Percentiles rank a stretch among this genome's conserved stretches.
Conservation (phyloP, 1,140 invertebrate genomes). For the Centruroides vittatus region DNA sequence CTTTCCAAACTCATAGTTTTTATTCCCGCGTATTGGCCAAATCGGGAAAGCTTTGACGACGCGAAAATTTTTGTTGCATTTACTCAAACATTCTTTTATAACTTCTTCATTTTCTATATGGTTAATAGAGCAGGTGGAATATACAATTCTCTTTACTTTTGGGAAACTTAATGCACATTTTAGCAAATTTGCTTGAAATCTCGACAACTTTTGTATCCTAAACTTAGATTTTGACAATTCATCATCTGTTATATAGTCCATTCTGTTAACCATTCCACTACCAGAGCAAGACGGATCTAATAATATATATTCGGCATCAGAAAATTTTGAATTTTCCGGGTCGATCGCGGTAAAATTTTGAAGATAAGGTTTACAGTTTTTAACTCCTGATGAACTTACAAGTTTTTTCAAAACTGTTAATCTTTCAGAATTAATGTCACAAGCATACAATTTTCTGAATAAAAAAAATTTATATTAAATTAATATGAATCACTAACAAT, state of each 20-base stretch:
- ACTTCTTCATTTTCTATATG: constrained; percentile 87
- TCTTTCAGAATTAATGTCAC: no score
- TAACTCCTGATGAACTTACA: no score
- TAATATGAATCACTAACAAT: no score
- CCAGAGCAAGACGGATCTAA: constrained; percentile 93
- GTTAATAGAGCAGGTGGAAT: constrained; percentile 87
- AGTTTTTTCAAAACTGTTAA: no score
- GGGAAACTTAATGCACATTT: constrained; percentile 75
- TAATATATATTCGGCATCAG: constrained; percentile 71
- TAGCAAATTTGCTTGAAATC: constrained; percentile 71
- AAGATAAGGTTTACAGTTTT: no score
- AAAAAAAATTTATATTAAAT: no score
- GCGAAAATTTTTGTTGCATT: constrained; percentile 19
- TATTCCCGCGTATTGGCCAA: constrained; percentile 24
- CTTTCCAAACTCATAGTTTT: constrained; percentile 31
- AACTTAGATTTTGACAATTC: constrained; percentile 21
- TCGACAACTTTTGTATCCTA: constrained; percentile 51
- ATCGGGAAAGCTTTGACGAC: constrained; percentile 23
- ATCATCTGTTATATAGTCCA: constrained; percentile 30
- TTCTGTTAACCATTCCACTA: constrained; percentile 58
- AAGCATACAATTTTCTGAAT: no score
- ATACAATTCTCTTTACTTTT: constrained; percentile 67
- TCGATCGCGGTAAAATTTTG: constrained; percentile 48
- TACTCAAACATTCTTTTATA: constrained; percentile 39
- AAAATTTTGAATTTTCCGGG: constrained; percentile 35